Evolutionary conservation across 2,797 vertebrate species (phyloP).

Genomic region (Odontamblyopus rebecca): DNA sequence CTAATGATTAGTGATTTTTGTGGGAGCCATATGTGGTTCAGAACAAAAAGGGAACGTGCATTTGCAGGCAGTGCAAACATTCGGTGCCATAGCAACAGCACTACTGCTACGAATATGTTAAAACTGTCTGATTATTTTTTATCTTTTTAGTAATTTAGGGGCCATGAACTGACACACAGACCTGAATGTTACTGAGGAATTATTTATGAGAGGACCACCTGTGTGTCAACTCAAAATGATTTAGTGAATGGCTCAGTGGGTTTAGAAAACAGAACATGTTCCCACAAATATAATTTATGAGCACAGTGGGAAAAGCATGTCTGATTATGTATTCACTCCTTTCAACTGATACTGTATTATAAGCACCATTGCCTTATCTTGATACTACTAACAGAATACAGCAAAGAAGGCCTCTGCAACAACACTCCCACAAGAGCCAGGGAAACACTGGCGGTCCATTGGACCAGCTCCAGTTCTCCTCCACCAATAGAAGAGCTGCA

Average conservation of each 20-base stretch:
- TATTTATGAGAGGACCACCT: background rate
- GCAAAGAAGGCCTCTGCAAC: conserved; percentile 70
- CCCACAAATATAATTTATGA: background rate
- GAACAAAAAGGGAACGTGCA: background rate
- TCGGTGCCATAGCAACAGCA: background rate
- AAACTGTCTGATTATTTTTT: background rate
- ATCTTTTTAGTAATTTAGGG: background rate
- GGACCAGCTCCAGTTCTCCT: conserved; percentile 63
- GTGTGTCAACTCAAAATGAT: background rate
- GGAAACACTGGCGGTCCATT: conserved; percentile 63
- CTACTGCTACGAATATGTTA: background rate
- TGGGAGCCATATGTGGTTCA: background rate
- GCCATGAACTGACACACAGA: background rate
- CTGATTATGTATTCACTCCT: conserved; percentile 39
- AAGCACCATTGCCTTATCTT: conserved; percentile 70
- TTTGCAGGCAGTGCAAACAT: conserved; percentile 1
- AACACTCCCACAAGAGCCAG: conserved; percentile 63
- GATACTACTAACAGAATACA: conserved; percentile 70
- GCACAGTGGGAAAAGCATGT: background rate
- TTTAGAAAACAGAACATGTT: background rate
- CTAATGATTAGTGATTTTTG: too few species aligned
- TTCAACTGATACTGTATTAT: conserved; percentile 62
- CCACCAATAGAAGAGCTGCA: conserved; percentile 66
- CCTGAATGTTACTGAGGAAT: background rate
- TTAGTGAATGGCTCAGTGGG: background rate